Evolutionary conservation across 2,113 vertebrate species (phyloP), one percentile per base, ranked within the genome.

Genomic region (Speoplatyrhinus poulsoni): DNA sequence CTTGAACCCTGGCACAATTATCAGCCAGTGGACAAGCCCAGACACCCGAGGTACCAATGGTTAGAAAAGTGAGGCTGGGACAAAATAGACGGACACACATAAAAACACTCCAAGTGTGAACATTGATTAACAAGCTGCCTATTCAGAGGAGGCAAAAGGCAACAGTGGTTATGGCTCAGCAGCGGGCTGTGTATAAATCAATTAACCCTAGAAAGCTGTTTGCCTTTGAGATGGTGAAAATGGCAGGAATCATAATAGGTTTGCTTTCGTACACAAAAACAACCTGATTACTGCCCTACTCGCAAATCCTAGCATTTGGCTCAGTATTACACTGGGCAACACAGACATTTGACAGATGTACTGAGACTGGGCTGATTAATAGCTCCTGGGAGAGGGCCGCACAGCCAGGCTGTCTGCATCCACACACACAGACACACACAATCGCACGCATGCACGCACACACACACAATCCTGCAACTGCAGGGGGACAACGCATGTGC

Each of bases 1-100:
- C 92, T 91, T 94, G 88, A 86, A 75, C 72, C 84, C 66, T 60
- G 80, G 88, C 60, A 77, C 82, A 89, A 84, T 93, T 93, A 93
- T 94, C 87, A 85, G 90, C 77, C 83, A 84, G 62, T 33, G 55
- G 65, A 77, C 46, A 57, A 65, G 76, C 62, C 61, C 60, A 56
- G 36, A 76, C 62, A 64, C 56, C 50, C 15, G 56, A 74, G 70
- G 79, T 53, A 49, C 60, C 72, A 75, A 87, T 66, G 33, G 69
- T 80, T 66, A 61, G 62, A 48, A 47, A 36, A 10, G 16, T 15
- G n/a, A 17, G n/a, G 11, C 48, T 62, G 15, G 55, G 36, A 41
- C 4, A 41, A 41, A 41, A 75, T 55, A 48, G 48, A 74, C 36
- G 66, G 70, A 69, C 54, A 65, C 12, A 61, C 53, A 60, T 55